A percentile compares a stretch with the other conserved stretches of the same genome.
These are phyloP conservation scores for Manis crassicaudata DNA, from an alignment of 2,797 vertebrate species.

Conservation along the genomic window DNA sequence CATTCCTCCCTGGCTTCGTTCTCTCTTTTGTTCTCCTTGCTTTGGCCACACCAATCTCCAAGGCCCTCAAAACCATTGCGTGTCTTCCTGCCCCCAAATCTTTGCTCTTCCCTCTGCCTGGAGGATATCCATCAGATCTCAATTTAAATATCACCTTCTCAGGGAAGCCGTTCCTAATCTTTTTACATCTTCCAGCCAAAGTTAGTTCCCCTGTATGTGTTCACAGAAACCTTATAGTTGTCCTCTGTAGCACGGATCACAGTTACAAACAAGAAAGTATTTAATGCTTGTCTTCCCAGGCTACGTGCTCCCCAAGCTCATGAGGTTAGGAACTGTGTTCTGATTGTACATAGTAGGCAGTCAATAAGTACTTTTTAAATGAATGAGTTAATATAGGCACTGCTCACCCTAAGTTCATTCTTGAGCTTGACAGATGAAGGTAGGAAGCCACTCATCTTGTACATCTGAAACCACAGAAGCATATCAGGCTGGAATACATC, in stretches of 20 bases:
- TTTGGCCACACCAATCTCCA: neutral
- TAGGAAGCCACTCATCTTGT: neutral
- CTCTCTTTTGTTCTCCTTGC: neutral
- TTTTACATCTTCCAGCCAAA: neutral
- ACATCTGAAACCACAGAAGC: neutral
- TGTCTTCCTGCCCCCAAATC: neutral
- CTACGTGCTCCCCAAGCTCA: neutral
- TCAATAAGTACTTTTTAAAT: neutral
- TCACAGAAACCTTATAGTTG: neutral
- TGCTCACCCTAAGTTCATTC: neutral
- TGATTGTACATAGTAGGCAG: neutral
- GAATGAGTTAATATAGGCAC: neutral
- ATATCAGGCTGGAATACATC: neutral
- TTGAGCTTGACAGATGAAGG: neutral
- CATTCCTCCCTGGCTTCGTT: neutral
- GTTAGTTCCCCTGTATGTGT: rapidly evolving
- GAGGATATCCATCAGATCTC: neutral
- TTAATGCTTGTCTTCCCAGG: neutral
- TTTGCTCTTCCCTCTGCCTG: neutral
- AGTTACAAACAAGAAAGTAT: neutral
- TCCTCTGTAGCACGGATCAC: neutral
- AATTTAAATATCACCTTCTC: neutral
- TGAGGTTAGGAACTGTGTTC: neutral
- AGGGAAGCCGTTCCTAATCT: neutral
- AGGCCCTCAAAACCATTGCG: neutral